Evolutionary conservation across 2,113 vertebrate genomes (phyloP), one percentile per base, ranked within the genome.

Genomic region (Lepisosteus osseus): DNA sequence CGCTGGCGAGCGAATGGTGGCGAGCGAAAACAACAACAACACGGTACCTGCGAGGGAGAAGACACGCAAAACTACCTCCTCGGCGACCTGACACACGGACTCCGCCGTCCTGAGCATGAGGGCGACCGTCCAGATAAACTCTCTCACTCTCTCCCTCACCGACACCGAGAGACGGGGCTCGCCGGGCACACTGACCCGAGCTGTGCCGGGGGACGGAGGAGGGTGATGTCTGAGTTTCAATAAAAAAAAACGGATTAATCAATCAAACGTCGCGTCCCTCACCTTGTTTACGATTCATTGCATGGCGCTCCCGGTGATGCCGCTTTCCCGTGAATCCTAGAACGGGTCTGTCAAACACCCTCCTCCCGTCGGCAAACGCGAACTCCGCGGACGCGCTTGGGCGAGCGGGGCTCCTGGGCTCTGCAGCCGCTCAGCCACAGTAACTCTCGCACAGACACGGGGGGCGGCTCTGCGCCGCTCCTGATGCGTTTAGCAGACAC

Each of bases 401-500:
- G 65, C 65, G 61, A 68, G 44, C 51, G 54, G 56, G 59, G 65
- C 71, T 73, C 65, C 65, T 68, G 68, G 47, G 44, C 67, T 44
- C 56, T 73, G n/a, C 44, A 56, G 45, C 65, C 54, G 65, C 17
- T 61, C 71, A 67, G 61, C 29, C 63, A 65, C 71, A 57, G 51
- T 42, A 11, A 6, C 47, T 13, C 63, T 13, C 42, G n/a, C 64
- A 45, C 64, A 66, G 41, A 66, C 64, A 66, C 45, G 6, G 61
- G 43, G 54, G 65, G 55, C 54, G 63, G 63, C 54, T 67, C 71
- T 67, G 54, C 44, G 5, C 59, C 61, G n/a, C 64, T 67, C 29
- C 62, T 69, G 74, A 69, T 76, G 68, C 67, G 51, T 67, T 59
- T 41, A 68, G 51, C 73, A 59, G 62, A 66, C 71, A 65, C 61